A percentile compares a stretch with the other conserved stretches of the same genome.
Conservation (phyloP, 2,113 vertebrate genomes). For the Trinectes maculatus region DNA sequence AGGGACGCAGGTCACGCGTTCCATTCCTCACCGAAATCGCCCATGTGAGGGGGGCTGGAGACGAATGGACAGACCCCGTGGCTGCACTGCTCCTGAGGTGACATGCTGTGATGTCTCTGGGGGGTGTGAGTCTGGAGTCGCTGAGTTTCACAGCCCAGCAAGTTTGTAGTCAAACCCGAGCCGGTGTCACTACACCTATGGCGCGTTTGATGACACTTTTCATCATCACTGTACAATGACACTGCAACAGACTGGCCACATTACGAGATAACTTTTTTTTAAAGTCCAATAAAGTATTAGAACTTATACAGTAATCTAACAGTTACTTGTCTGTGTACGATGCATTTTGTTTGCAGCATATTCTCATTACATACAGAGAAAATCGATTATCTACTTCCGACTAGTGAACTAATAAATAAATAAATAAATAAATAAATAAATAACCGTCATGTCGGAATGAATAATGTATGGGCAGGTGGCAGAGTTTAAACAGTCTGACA, state of each 20-base stretch:
- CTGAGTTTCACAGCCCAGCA: slow-evolving; percentile 50
- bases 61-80: slow-evolving; percentile 39
- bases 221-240: not conserved
- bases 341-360: not conserved
- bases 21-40: slow-evolving; percentile 53
- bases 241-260: too few relatives aligned
- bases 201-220: not conserved
- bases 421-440: too few relatives aligned
- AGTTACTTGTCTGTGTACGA: too few relatives aligned
- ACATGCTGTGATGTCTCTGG: slow-evolving; percentile 32
- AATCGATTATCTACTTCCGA: too few relatives aligned
- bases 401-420: too few relatives aligned
- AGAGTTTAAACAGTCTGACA: too few relatives aligned
- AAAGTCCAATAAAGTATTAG: too few relatives aligned
- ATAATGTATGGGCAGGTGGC: too few relatives aligned
- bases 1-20: slow-evolving; percentile 29
- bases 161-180: slow-evolving; percentile 49
- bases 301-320: too few relatives aligned
- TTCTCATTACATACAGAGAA: too few relatives aligned
- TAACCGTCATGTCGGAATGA: too few relatives aligned
- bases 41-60: slow-evolving; percentile 22
- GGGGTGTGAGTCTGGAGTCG: slow-evolving; percentile 25
- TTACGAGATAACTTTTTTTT: too few relatives aligned
- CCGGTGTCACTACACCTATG: slow-evolving; percentile 6
- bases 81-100: slow-evolving; percentile 13